Base-by-base conservation (phyloP, 2,888 invertebrate genomes). In the Bellardia bayeri region DNA sequence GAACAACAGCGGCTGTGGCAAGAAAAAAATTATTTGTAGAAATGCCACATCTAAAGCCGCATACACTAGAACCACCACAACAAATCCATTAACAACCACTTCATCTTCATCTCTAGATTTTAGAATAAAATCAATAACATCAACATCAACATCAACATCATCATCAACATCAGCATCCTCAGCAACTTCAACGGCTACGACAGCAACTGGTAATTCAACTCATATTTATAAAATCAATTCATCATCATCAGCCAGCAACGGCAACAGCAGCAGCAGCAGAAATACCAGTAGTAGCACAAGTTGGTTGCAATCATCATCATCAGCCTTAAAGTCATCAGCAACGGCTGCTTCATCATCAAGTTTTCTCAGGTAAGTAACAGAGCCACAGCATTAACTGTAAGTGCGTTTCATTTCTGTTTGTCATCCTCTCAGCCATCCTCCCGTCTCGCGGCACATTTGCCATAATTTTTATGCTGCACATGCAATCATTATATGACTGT, bases 331-430 rank as follows among this genome's bases (percentile, higher is more conserved):
- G 61, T 13, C 82, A 33, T 45, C 79, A 54, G 11, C 85, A n/a
- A 49, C 79, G 16, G 42, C 66, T 23, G 74, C 58, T 23, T 51
- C 74, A 51, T 81, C 89, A 30, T 85, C 89, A 30, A 76, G 80
- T 78, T 89, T 83, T 68, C 89, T 85, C 76, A 89, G 90, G 90
- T 90, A 61, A 89, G 89, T 89, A 49, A 14, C 58, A 51, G n/a
- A 75, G 45, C 54, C 30, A 37, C 40, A 71, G 56, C n/a, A 23
- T 78, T 74, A 69, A 85, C 69, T 81, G 51, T 33, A 30, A 56
- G 14, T 23, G 14, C 58, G 63, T 54, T 51, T 64, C 6, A 37
- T 64, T 72, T 45, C 9, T 45, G 9, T 82, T 86, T 66, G 42
- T 74, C 74, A 45, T 56, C 63, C 37, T 51, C 45, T 64, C 23